Conservation (phyloP, 2,113 vertebrate genomes). For the Marmota monax region DNA sequence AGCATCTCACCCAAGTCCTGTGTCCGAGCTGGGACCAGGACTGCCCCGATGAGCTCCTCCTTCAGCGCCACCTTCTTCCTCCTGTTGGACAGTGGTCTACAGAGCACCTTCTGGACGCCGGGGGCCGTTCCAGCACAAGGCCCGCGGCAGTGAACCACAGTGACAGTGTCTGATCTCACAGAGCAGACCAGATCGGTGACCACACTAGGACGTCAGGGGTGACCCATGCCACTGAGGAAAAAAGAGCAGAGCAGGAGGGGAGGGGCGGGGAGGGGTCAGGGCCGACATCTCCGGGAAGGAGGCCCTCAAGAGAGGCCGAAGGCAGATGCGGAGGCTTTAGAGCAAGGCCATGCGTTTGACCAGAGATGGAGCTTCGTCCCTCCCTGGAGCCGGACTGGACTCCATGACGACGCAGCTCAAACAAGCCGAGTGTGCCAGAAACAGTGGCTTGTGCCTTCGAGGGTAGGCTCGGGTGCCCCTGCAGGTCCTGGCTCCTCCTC, state of each 20-base stretch:
- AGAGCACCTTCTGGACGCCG: background rate
- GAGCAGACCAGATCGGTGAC: background rate
- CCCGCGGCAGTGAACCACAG: background rate
- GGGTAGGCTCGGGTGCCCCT: rapidly evolving
- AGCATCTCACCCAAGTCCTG: background rate
- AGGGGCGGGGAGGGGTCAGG: rapidly evolving
- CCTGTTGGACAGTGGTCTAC: background rate
- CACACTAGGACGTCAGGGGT: background rate
- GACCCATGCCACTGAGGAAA: background rate
- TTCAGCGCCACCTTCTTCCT: background rate
- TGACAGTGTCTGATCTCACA: background rate
- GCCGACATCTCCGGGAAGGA: background rate
- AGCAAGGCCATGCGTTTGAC: background rate
- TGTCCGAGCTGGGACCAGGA: background rate
- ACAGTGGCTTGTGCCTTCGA: background rate
- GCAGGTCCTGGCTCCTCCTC: background rate
- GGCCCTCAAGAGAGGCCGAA: background rate
- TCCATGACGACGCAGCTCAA: background rate
- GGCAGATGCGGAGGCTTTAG: background rate
- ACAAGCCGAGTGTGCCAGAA: background rate
- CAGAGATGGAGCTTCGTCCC: background rate
- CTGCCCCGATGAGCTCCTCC: background rate
- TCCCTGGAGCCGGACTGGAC: no score
- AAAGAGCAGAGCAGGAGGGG: background rate
- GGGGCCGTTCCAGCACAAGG: background rate